Conservation (phyloP, 2,888 invertebrate species). For the Morpho deidamia region DNA sequence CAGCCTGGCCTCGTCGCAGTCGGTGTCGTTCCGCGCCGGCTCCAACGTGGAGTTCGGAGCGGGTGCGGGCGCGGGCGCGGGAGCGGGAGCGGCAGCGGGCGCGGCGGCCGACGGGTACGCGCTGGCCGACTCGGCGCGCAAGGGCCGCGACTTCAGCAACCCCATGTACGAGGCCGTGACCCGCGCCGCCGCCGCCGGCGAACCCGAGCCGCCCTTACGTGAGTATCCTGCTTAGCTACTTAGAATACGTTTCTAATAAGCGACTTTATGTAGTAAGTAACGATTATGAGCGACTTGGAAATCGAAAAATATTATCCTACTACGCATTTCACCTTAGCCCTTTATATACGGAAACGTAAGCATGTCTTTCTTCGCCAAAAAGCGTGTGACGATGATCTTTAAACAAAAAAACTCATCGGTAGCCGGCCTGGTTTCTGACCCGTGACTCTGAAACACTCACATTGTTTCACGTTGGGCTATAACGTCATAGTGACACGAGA, state of each 20-base stretch:
- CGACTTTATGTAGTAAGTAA: no score
- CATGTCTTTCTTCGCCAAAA: no score
- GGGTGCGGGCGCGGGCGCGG: constrained; percentile 81
- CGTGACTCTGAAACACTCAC: no score
- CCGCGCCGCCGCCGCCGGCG: constrained; percentile 69
- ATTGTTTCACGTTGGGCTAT: no score
- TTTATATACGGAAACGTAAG: no score
- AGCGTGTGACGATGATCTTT: no score
- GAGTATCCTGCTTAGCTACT: constrained; percentile 29
- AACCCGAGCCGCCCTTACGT: constrained; percentile 54
- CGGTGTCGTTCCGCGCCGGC: constrained; percentile 95
- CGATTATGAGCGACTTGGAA: no score
- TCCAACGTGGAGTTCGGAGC: constrained; percentile 94
- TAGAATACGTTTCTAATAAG: neutral
- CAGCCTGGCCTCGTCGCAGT: constrained; percentile 90
- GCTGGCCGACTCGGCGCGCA: constrained; percentile 83
- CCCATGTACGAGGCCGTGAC: constrained; percentile 98
- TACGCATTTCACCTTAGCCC: no score
- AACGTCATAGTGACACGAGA: no score
- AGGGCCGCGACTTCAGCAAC: constrained; percentile 96
- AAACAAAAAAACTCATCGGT: no score
- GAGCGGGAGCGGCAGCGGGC: constrained; percentile 74
- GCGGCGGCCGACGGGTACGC: constrained; percentile 86
- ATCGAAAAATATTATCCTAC: no score
- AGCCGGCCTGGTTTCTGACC: no score